phyloP scores from a whole-genome alignment of 1,140 invertebrate species.

The Trialeurodes vaporariorum region DNA sequence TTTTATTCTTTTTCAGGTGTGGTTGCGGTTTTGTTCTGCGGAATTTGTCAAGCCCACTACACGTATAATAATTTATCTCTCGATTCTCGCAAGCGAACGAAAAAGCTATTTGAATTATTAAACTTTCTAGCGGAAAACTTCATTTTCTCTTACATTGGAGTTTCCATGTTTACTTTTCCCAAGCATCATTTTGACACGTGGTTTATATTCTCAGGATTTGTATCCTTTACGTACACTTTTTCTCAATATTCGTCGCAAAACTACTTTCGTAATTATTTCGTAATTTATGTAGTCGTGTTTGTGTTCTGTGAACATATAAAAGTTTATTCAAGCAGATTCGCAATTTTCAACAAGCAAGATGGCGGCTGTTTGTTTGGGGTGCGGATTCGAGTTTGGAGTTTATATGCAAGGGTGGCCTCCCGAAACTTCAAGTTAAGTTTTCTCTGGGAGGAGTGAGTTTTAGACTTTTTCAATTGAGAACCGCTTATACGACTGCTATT shows the following conservation, averaged over 20 bases:
- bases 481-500: too few relatives aligned
- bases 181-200: slow-evolving; percentile 85
- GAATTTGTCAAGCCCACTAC: slow-evolving; percentile 98
- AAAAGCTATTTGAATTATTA: slow-evolving; percentile 87
- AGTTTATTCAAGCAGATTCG: too few relatives aligned
- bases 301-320: too few relatives aligned
- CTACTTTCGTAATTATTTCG: too few relatives aligned
- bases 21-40: slow-evolving; percentile 93
- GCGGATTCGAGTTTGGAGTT: too few relatives aligned
- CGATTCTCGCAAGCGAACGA: slow-evolving; percentile 79
- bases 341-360: too few relatives aligned
- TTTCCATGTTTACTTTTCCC: slow-evolving; percentile 96
- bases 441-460: too few relatives aligned
- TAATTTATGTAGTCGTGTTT: too few relatives aligned
- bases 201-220: slow-evolving; percentile 87
- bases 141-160: slow-evolving; percentile 97
- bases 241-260: slow-evolving; percentile 3
- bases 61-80: slow-evolving; percentile 94
- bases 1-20: slow-evolving; percentile 51
- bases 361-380: too few relatives aligned
- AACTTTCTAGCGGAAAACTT: slow-evolving; percentile 98
- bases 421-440: too few relatives aligned
- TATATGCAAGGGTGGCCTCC: too few relatives aligned
- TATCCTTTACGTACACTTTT: slow-evolving; percentile 57
- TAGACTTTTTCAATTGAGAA: too few relatives aligned